These are phyloP conservation scores for Drosophila ercepeae DNA, from an alignment of 1,140 invertebrate species.

Conservation along the genomic window DNA sequence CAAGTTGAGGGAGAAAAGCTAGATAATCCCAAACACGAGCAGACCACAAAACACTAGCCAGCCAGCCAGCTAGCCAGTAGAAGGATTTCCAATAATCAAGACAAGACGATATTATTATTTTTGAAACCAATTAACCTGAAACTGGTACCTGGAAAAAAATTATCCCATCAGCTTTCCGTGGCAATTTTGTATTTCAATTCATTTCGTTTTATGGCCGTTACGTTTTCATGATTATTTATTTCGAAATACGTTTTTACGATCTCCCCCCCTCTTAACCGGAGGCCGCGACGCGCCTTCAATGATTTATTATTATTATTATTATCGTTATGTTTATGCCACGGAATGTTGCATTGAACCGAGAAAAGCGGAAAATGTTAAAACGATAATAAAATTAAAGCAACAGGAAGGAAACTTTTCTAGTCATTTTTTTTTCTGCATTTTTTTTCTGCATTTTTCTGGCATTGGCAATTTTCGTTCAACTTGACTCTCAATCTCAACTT, in stretches of 20 bases:
- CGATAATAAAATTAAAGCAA: constrained; percentile 17
- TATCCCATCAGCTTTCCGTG: no score
- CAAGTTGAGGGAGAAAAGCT: neutral
- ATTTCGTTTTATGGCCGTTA: constrained; percentile 20
- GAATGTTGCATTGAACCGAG: constrained; percentile 17
- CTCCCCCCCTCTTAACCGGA: neutral
- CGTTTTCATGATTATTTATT: constrained; percentile 38
- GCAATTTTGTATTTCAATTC: constrained; percentile 19
- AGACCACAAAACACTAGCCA: constrained; percentile 3
- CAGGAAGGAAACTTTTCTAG: no score
- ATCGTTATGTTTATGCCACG: constrained; percentile 28
- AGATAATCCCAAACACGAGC: constrained; percentile 16
- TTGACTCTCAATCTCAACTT: constrained; percentile 10
- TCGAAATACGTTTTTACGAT: constrained; percentile 31
- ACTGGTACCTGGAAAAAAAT: neutral
- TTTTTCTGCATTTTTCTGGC: neutral
- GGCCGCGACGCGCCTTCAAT: constrained; percentile 1
- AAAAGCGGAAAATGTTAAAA: constrained; percentile 7
- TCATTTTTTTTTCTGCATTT: no score
- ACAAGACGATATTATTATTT: no score
- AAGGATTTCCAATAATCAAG: no score
- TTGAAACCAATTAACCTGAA: neutral
- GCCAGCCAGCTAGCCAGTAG: neutral
- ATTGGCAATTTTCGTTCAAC: constrained; percentile 17
- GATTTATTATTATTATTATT: constrained; percentile 46